These are phyloP conservation scores for Megalops atlanticus DNA, from an alignment of 2,113 vertebrate species.

Conservation along the genomic window DNA sequence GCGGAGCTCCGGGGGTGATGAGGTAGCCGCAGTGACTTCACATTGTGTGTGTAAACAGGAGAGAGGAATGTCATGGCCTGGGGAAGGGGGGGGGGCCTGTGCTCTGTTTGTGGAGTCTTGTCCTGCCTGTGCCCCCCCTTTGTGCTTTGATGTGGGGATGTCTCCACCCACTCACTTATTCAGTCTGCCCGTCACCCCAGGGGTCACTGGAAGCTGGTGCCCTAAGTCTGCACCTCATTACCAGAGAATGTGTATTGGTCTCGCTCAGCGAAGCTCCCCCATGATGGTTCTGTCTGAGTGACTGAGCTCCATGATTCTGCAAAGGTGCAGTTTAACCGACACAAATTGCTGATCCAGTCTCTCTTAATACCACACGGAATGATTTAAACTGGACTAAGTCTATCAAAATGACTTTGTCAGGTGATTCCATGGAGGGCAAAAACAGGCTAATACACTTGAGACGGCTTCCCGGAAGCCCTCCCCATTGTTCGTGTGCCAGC, in stretches of 20 bases:
- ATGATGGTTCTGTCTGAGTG: neutral
- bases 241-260: neutral
- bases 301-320: neutral
- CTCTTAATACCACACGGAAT: neutral
- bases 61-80: conserved; percentile 1
- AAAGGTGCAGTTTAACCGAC: neutral
- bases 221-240: neutral
- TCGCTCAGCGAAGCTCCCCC: neutral
- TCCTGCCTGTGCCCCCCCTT: neutral
- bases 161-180: neutral
- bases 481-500: neutral
- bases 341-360: neutral
- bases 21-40: neutral
- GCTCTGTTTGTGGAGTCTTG: neutral
- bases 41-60: neutral
- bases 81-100: neutral
- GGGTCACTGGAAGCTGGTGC: neutral
- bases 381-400: neutral
- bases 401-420: neutral
- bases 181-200: neutral
- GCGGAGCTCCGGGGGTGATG: neutral
- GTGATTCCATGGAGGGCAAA: neutral
- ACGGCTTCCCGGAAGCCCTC: neutral
- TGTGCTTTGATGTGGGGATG: neutral
- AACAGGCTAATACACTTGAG: neutral